A percentile compares a stretch with the other conserved stretches of the same genome.
phyloP scores from a whole-genome alignment of 2,888 invertebrate species.

The Acrobasis repandana region DNA sequence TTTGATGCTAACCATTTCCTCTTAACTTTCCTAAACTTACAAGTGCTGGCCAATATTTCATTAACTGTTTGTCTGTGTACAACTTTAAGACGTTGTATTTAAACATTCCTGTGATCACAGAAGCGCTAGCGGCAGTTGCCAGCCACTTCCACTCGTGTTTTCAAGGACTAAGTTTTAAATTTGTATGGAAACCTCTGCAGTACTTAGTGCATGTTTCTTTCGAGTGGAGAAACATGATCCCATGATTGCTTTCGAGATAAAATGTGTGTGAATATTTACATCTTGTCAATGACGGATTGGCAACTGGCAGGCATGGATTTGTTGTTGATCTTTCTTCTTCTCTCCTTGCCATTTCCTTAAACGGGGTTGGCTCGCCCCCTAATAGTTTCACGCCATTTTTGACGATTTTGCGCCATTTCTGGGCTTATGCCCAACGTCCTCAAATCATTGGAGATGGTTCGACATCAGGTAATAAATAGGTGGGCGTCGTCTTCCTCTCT shows the following conservation, averaged over 20 bases:
- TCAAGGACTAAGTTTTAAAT: neutral
- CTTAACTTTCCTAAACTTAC: conserved; percentile 18
- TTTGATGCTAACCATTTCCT: neutral
- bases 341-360: too few relatives aligned
- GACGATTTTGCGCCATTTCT: too few relatives aligned
- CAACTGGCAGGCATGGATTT: neutral
- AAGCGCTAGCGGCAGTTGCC: conserved; percentile 33
- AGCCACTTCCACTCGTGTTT: neutral
- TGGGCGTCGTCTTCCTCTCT: too few relatives aligned
- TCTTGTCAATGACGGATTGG: too few relatives aligned
- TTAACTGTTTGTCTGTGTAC: conserved; percentile 30
- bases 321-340: too few relatives aligned
- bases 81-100: conserved; percentile 25
- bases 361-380: too few relatives aligned
- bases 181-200: conserved; percentile 14
- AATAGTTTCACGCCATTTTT: too few relatives aligned
- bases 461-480: too few relatives aligned
- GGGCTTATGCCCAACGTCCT: too few relatives aligned
- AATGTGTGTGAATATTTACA: conserved; percentile 38
- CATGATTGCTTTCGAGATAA: conserved; percentile 45
- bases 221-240: conserved; percentile 39
- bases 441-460: too few relatives aligned
- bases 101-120: conserved; percentile 39
- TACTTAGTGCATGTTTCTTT: conserved; percentile 25
- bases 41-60: conserved; percentile 25